phyloP scores from a whole-genome alignment of 1,140 invertebrate species.

The Delia radicum region DNA sequence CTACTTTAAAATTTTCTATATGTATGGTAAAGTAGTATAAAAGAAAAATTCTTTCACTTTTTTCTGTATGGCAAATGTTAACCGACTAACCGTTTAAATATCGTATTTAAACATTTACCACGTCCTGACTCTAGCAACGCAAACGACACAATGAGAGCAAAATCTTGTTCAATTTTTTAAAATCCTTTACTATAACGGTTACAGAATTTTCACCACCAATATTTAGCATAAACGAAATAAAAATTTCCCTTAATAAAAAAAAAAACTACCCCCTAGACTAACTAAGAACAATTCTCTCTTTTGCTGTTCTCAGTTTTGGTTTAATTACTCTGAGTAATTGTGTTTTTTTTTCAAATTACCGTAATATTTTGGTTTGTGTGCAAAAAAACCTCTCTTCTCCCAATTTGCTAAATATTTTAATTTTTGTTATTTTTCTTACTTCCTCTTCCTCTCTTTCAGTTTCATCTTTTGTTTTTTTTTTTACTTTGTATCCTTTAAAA shows the following conservation, averaged over 20 bases:
- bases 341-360: background rate
- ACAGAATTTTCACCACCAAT: conserved; percentile 18
- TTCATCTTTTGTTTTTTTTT: background rate
- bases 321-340: background rate
- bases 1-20: conserved; percentile 13
- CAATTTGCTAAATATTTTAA: background rate
- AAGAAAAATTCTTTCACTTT: conserved; percentile 14
- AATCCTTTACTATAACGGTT: conserved; percentile 37
- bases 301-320: background rate
- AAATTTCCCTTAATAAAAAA: background rate
- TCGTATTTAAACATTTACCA: conserved; percentile 23
- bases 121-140: conserved; percentile 55
- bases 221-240: background rate
- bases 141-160: conserved; percentile 53
- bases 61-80: background rate
- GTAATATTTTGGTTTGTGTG: background rate
- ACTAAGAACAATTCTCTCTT: background rate
- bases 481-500: background rate
- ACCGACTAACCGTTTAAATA: conserved; percentile 17
- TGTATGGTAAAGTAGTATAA: background rate
- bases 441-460: background rate
- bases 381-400: background rate
- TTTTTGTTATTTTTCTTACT: background rate
- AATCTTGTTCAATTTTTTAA: conserved; percentile 40
- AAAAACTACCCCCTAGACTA: background rate